phyloP scores from a whole-genome alignment of 1,140 invertebrate species.

The Apis florea region DNA sequence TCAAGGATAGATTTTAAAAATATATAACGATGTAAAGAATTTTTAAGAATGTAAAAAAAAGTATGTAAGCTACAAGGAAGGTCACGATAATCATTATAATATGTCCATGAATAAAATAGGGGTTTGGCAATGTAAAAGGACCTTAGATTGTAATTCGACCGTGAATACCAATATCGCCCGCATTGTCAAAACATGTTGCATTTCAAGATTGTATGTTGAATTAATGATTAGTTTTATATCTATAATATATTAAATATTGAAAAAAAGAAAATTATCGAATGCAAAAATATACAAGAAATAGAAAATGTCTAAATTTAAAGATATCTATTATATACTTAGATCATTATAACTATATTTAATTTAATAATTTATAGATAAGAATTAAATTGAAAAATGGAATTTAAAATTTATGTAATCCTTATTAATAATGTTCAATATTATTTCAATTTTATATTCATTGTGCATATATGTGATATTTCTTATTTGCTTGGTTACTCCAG shows the following conservation, averaged over 20 bases:
- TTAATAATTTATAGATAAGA: too few species aligned
- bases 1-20: too few species aligned
- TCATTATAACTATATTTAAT: too few species aligned
- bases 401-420: too few species aligned
- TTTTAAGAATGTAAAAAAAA: neutral
- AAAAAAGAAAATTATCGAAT: neutral
- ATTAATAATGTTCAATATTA: too few species aligned
- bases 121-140: slow-evolving; percentile 8
- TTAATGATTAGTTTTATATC: neutral
- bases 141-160: slow-evolving; percentile 10
- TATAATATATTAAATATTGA: neutral
- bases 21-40: too few species aligned
- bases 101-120: slow-evolving; percentile 39
- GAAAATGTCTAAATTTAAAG: neutral
- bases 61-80: neutral
- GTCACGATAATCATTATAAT: slow-evolving; percentile 14
- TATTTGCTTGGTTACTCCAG: neutral
- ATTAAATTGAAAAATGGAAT: too few species aligned
- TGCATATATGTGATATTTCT: neutral
- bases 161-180: slow-evolving; percentile 44
- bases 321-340: too few species aligned
- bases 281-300: neutral
- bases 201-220: slow-evolving; percentile 6
- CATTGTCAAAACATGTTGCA: slow-evolving; percentile 4
- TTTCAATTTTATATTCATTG: too few species aligned